These are phyloP conservation scores for Lepus americanus DNA, from an alignment of 2,113 vertebrate genomes.

Conservation along the genomic window DNA sequence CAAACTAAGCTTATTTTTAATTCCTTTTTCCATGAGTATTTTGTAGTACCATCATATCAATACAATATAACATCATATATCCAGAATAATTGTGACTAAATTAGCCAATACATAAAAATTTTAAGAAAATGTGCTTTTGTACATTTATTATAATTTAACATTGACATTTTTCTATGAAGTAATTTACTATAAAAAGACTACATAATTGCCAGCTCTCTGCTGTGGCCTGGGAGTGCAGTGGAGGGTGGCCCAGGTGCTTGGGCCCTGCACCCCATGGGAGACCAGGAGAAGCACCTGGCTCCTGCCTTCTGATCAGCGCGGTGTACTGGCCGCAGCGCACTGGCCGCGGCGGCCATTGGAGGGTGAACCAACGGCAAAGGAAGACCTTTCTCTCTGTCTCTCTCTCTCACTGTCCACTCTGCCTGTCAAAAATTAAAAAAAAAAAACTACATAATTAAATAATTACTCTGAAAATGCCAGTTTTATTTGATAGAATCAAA, in stretches of 20 bases:
- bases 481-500: conserved; percentile 19
- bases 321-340: no score
- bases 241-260: no score
- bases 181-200: conserved; percentile 39
- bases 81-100: background rate
- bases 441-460: conserved; percentile 1
- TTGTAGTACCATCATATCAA: background rate
- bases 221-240: no score
- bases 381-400: no score
- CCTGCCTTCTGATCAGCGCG: no score
- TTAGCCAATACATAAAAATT: background rate
- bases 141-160: background rate
- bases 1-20: no score
- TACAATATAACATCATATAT: background rate
- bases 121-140: background rate
- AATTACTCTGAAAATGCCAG: background rate
- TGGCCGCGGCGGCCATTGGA: no score
- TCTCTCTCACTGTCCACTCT: no score
- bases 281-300: no score
- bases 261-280: no score
- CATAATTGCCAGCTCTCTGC: background rate
- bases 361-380: no score
- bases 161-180: conserved; percentile 1
- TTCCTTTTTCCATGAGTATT: no score
- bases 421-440: background rate